Evolutionary conservation across 2,888 invertebrate genomes (phyloP).

Genomic region (Troides aeacus): DNA sequence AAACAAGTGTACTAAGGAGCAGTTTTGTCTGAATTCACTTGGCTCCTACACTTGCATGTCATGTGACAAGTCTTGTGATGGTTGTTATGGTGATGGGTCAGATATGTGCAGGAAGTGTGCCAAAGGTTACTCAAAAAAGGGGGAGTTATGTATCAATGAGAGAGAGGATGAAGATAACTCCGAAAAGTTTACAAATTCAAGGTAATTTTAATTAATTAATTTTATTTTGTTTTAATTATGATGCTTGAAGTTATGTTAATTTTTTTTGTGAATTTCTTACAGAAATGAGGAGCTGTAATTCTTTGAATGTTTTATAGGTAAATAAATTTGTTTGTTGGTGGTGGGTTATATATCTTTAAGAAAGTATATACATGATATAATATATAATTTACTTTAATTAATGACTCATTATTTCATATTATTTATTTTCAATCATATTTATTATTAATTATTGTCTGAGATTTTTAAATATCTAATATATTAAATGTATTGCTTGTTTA

Average conservation of each 20-base stretch:
- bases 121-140: slow-evolving; percentile 84
- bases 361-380: not conserved
- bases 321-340: slow-evolving; percentile 50
- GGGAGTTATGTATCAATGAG: slow-evolving; percentile 88
- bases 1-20: slow-evolving; percentile 79
- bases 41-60: slow-evolving; percentile 90
- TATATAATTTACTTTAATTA: not conserved
- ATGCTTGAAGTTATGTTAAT: slow-evolving; percentile 32
- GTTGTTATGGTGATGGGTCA: slow-evolving; percentile 93
- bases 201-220: slow-evolving; percentile 46
- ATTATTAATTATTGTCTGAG: not conserved
- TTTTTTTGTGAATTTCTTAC: slow-evolving; percentile 50
- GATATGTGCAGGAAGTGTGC: slow-evolving; percentile 94
- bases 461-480: not conserved
- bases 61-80: slow-evolving; percentile 91
- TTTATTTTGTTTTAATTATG: slow-evolving; percentile 21
- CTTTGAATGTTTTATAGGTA: slow-evolving; percentile 53
- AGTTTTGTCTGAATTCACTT: slow-evolving; percentile 94
- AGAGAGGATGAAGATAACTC: slow-evolving; percentile 57
- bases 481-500: not conserved
- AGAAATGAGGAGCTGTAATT: slow-evolving; percentile 69
- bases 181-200: slow-evolving; percentile 57
- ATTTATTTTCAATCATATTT: not conserved
- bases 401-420: too few relatives aligned
- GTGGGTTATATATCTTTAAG: slow-evolving; percentile 37